phyloP scores from a whole-genome alignment of 2,113 vertebrate species.

The Paradoxurus hermaphroditus region DNA sequence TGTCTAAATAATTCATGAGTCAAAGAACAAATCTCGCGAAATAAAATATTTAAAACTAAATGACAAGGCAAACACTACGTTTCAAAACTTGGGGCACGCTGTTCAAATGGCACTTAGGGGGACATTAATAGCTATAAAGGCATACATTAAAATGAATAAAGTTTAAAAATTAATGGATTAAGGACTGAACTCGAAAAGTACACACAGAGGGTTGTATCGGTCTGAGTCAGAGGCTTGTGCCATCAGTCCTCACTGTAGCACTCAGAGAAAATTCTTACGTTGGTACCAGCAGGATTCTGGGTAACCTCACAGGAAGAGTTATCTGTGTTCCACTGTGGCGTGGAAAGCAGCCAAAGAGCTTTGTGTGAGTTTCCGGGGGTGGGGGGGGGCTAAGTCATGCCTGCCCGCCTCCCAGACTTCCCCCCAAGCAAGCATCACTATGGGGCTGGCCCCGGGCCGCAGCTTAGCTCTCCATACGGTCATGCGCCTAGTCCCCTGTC shows the following conservation, averaged over 20 bases:
- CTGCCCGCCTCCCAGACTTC: neutral
- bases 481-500: neutral
- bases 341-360: neutral
- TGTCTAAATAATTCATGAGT: constrained; percentile 57
- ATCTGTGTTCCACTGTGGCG: neutral
- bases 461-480: neutral
- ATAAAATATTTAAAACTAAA: constrained; percentile 70
- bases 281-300: neutral
- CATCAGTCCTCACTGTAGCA: neutral
- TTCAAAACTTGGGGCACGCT: neutral
- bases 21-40: constrained; percentile 45
- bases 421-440: neutral
- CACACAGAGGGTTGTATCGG: neutral
- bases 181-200: constrained; percentile 27
- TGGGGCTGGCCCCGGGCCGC: neutral
- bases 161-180: constrained; percentile 57
- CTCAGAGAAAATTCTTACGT: neutral
- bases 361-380: neutral
- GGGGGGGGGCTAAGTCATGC: neutral
- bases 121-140: neutral
- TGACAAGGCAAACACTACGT: constrained; percentile 3
- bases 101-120: neutral
- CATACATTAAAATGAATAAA: constrained; percentile 22
- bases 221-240: neutral
- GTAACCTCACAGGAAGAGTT: neutral